Evolutionary conservation across 2,113 vertebrate genomes (phyloP), one percentile per base, ranked within the genome.

Genomic region (Syrrhaptes paradoxus): DNA sequence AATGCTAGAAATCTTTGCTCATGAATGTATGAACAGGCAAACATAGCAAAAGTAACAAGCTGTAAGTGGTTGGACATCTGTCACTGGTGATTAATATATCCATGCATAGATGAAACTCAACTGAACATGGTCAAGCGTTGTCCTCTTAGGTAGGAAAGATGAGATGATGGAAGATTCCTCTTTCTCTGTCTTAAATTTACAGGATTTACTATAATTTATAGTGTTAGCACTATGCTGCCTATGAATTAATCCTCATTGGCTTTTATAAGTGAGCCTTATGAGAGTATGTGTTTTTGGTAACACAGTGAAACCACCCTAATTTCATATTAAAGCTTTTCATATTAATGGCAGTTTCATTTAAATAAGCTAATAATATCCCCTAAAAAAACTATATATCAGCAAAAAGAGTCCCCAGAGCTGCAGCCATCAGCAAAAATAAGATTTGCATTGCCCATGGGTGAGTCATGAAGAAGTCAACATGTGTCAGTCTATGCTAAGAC

Each of bases 11-110:
- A 61, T 59, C 32, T 85, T 71, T 71, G 66, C 28, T 79, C n/a
- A 55, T n/a, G 15, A 79, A 49, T 0, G 0, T 41, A 71, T 25
- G 24, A 20, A 59, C 0, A 1, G 17, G 41, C 45, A 87, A 80
- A 62, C 4, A 18, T 1, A 48, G 51, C 26, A 59, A 38, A 85
- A 77, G 26, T 65, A 59, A 43, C 45, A 55, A 61, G 26, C 41
- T 61, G 12, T 16, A 48, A 70, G 55, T 31, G n/a, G 9, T 0
- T 84, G 73, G 36, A n/a, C 25, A 62, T 34, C 54, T 89, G 54
- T 73, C 34, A 43, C 4, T n/a, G 45, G 32, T 61, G 32, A 65
- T 70, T 32, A 55, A 55, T 38, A 21, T 10, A 52, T 51, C 45
- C 12, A 51, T 57, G 81, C 65, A 65, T 2, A 43, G 34, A 83